A percentile compares a stretch with the other conserved stretches of the same genome.
Evolutionary conservation across 2,797 vertebrate species (phyloP).

Genomic region (Poeciliopsis gracilis): DNA sequence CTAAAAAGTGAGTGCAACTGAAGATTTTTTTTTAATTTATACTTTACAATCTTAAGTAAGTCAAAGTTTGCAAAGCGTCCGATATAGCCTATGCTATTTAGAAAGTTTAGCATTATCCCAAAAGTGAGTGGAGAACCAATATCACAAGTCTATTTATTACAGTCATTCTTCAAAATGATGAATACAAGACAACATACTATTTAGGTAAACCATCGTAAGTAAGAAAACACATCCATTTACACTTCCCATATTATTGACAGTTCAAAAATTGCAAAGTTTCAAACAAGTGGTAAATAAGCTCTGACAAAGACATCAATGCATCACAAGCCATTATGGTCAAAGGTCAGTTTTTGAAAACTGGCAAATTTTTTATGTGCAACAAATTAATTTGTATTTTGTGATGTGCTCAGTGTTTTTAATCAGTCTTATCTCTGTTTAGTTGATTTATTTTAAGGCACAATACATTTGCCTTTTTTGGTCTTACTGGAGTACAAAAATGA

Average conservation of each 20-base stretch:
- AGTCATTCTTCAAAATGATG: not conserved
- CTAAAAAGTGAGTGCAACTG: not conserved
- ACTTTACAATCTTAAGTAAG: not conserved
- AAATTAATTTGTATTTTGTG: not conserved
- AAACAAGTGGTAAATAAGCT: not conserved
- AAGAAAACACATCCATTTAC: not conserved
- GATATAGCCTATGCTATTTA: not conserved
- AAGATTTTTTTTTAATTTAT: not conserved
- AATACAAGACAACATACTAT: not conserved
- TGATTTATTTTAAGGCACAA: not conserved
- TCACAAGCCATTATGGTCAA: not conserved
- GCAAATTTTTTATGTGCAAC: not conserved
- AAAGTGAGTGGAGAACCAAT: not conserved
- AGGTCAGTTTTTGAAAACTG: not conserved
- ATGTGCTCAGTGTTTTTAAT: not conserved
- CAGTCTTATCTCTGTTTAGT: not conserved
- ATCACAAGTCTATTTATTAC: not conserved
- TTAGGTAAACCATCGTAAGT: not conserved
- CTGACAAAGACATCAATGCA: not conserved
- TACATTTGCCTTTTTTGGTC: not conserved
- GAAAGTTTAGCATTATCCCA: not conserved
- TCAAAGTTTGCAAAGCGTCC: not conserved
- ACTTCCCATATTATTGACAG: not conserved
- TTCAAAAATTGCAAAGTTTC: not conserved
- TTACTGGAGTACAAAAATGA: not conserved